Percentiles rank a stretch among this genome's conserved stretches.
phyloP scores from a whole-genome alignment of 2,113 vertebrate genomes.

The Dendrocopos noguchii region DNA sequence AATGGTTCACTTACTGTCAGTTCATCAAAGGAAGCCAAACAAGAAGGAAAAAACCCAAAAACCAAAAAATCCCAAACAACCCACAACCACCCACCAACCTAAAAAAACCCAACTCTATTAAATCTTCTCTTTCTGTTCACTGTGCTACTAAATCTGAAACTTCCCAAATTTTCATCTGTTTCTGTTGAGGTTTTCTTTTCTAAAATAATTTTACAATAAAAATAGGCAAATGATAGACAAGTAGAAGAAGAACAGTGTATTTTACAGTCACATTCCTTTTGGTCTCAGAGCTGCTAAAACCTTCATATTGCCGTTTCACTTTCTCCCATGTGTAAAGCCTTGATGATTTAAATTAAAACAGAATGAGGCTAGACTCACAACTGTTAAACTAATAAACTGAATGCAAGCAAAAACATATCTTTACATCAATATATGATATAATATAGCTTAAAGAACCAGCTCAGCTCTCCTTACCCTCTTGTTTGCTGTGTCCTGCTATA shows the following conservation, averaged over 20 bases:
- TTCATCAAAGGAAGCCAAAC: slow-evolving; percentile 5
- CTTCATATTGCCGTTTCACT: slow-evolving; percentile 30
- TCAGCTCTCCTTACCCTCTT: not conserved
- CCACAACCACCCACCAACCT: no score
- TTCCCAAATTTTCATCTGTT: not conserved
- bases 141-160: not conserved
- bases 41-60: slow-evolving; percentile 20
- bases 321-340: not conserved
- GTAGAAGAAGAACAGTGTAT: not conserved
- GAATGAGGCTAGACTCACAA: not conserved
- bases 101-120: not conserved
- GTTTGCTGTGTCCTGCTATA: not conserved
- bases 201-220: not conserved
- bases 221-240: slow-evolving; percentile 8
- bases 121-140: not conserved
- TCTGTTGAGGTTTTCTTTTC: not conserved
- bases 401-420: not conserved
- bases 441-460: not conserved
- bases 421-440: not conserved
- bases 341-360: slow-evolving; percentile 41
- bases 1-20: not conserved
- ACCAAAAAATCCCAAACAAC: not conserved
- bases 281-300: slow-evolving; percentile 39
- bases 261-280: slow-evolving; percentile 51
- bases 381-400: slow-evolving; percentile 33